Base-by-base conservation (phyloP, 2,113 vertebrate genomes). In the Ophiodon elongatus region DNA sequence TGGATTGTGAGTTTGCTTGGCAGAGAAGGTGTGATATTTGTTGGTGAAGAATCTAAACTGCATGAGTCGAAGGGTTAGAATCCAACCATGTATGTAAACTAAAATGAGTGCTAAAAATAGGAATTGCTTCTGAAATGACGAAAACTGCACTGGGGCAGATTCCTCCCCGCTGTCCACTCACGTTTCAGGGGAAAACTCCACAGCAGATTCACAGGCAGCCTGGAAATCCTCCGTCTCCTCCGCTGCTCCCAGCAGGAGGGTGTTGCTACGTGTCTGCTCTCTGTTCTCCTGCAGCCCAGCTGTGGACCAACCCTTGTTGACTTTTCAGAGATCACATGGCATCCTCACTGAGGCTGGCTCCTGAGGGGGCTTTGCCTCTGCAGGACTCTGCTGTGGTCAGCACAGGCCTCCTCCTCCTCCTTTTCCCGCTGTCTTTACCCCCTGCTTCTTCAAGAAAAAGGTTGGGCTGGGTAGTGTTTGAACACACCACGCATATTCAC, bases 321-420 rank as follows among this genome's bases (percentile, higher is more conserved):
- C 93, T 94, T 95, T 95, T 90, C 79, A 89, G 92, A 94, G 95
- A 96, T 96, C 95, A 95, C 93, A 95, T 94, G 93, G 90, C 92
- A 90, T 92, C 90, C 88, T 90, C 85, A 77, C 86, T 75, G 86
- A 79, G 85, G 74, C 85, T 64, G 72, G 35, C 88, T 78, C 84
- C 23, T 50, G 81, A 79, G 86, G 79, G 82, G n/a, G 72, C 41
- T 65, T 75, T 67, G 70, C 62, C 87, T 87, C 89, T 57, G 82
- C 72, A 85, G 83, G 87, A 91, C 81, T 87, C 83, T 84, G 81
- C 90, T 82, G 29, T 78, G 92, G 93, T 95, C 93, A 93, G 90
- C 90, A 86, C 60, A 5, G 82, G 50, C 85, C 82, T 89, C 80
- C 56, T 76, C 45, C 56, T 80, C 39, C 56, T 76, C 39, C 52